A percentile compares a stretch with the other conserved stretches of the same genome.
Conservation (phyloP, 2,888 invertebrate genomes). For the Chrysomela aeneicollis region DNA sequence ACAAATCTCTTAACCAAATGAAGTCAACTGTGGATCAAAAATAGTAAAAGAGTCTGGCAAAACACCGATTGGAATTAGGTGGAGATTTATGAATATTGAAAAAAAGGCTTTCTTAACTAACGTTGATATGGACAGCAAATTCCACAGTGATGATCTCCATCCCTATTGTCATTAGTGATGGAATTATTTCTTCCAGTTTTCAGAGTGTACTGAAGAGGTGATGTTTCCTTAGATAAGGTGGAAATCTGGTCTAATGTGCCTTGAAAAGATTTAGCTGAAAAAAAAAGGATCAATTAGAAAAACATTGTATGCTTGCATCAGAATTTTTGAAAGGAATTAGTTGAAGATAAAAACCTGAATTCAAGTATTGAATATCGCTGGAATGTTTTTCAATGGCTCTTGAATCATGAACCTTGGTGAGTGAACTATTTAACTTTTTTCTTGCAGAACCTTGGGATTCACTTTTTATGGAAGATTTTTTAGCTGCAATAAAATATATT, state of each 20-base stretch:
- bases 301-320: too few relatives aligned
- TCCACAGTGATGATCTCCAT: slow-evolving; percentile 12
- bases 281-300: too few relatives aligned
- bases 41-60: too few relatives aligned
- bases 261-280: background rate
- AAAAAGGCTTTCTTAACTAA: slow-evolving; percentile 4
- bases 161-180: slow-evolving; percentile 4
- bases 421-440: background rate
- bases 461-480: background rate
- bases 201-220: background rate
- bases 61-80: too few relatives aligned
- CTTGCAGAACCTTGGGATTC: background rate
- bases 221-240: background rate
- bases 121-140: slow-evolving; percentile 11
- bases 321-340: too few relatives aligned
- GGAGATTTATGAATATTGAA: too few relatives aligned
- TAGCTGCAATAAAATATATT: background rate
- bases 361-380: background rate
- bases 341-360: background rate
- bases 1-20: too few relatives aligned
- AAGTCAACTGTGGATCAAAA: too few relatives aligned
- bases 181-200: slow-evolving; percentile 7
- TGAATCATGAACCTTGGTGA: background rate
- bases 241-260: background rate
- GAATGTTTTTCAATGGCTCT: background rate